phyloP scores from a whole-genome alignment of 92 coral and sea anemone species.

The Epizoanthus ramosus region DNA sequence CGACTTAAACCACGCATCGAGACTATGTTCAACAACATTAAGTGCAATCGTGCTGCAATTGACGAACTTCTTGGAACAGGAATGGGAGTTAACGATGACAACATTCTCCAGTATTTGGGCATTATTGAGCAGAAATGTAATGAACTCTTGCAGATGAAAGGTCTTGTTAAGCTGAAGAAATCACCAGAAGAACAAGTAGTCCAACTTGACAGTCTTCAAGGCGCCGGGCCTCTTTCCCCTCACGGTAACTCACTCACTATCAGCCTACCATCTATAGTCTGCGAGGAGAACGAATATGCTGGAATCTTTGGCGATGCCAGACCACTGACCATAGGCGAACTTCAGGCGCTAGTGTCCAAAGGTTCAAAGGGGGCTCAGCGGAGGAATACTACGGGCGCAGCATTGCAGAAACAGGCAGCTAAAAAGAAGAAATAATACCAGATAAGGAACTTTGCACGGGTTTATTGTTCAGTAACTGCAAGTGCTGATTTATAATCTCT shows the following conservation, averaged over 20 bases:
- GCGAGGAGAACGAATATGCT: slow-evolving; percentile 51
- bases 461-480: neutral
- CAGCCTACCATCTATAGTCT: slow-evolving; percentile 74
- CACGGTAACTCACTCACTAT: slow-evolving; percentile 62
- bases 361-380: slow-evolving; percentile 54
- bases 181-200: slow-evolving; percentile 55
- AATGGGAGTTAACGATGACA: slow-evolving; percentile 79
- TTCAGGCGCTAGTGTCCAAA: slow-evolving; percentile 67
- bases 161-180: slow-evolving; percentile 67
- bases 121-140: slow-evolving; percentile 95
- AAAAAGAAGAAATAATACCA: neutral
- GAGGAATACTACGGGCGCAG: slow-evolving; percentile 52
- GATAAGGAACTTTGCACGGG: neutral
- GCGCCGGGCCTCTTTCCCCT: slow-evolving; percentile 79
- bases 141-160: slow-evolving; percentile 72
- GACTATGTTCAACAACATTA: slow-evolving; percentile 63
- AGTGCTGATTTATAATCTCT: no score
- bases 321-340: slow-evolving; percentile 86
- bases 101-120: slow-evolving; percentile 85
- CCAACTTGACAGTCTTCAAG: slow-evolving; percentile 70
- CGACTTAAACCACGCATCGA: slow-evolving; percentile 84
- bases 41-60: slow-evolving; percentile 85
- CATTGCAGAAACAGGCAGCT: slow-evolving; percentile 2
- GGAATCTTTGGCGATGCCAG: slow-evolving; percentile 49
- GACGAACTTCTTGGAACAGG: slow-evolving; percentile 90